These are phyloP conservation scores for Camarhynchus parvulus DNA, from an alignment of 2,113 vertebrate species.

Conservation along the genomic window DNA sequence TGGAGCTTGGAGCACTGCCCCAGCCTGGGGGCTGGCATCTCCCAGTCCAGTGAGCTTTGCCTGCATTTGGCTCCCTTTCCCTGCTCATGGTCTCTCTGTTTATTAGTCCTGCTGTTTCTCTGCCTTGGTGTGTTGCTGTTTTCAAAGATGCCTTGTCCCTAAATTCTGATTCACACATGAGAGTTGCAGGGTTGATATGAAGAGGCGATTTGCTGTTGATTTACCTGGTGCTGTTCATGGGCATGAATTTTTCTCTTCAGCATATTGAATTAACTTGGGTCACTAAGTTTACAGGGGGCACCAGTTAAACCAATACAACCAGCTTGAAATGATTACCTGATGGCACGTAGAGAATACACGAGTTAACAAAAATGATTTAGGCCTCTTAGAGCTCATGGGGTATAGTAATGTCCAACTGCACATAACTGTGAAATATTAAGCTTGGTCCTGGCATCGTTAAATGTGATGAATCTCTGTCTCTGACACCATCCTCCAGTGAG, in stretches of 20 bases:
- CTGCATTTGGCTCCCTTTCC: background rate
- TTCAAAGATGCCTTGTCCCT: background rate
- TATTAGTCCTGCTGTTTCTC: background rate
- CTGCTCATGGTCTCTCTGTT: accelerated
- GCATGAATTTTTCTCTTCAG: background rate
- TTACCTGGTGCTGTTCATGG: background rate
- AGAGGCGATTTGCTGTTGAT: background rate
- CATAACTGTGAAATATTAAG: constrained; percentile 40
- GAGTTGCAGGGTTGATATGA: background rate
- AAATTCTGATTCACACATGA: accelerated
- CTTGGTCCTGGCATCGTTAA: constrained; percentile 5
- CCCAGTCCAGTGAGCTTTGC: background rate
- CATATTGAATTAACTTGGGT: background rate
- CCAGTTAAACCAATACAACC: constrained; percentile 6
- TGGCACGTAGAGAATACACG: background rate
- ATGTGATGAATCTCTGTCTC: constrained; percentile 12
- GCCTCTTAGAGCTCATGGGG: background rate
- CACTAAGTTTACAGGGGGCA: background rate
- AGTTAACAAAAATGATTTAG: constrained; percentile 43
- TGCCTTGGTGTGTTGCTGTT: background rate
- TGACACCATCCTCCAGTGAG: background rate
- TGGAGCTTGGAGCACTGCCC: background rate
- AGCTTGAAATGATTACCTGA: background rate
- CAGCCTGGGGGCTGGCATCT: background rate
- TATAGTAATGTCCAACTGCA: background rate